Base-by-base conservation (phyloP, 2,797 vertebrate genomes). In the Todus mexicanus region DNA sequence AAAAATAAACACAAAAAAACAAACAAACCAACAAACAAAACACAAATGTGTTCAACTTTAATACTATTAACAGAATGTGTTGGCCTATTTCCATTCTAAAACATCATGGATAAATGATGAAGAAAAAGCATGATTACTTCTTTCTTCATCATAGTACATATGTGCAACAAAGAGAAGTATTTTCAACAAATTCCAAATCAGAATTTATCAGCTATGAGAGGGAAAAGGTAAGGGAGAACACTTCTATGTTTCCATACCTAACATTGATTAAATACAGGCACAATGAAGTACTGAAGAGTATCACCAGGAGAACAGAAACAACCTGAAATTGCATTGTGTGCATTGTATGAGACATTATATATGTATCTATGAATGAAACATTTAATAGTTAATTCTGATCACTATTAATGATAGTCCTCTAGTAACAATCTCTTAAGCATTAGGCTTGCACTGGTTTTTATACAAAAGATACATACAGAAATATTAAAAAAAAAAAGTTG, bases 211-310 rank as follows among this genome's bases (percentile, higher is more conserved):
- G 21, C 50, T 78, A 17, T 26, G 43, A 71, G 35, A 10, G 50
- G 19, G 64, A 57, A 47, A 59, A 14, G 2, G 14, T 42, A 63
- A 73, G 33, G 73, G 20, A 69, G 10, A 22, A 12, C 15, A n/a
- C 31, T 31, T 59, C 29, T 12, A 33, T 42, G 6, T 65, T 31
- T 72, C 47, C 59, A 47, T 92, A 91, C 54, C 78, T 17, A 66
- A 25, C 97, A 97, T 97, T 98, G 96, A 95, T 95, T 71, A 98
- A 90, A 75, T 96, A 97, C 88, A 98, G 97, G 91, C 97, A 95
- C 31, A 95, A 96, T 85, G 71, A 85, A 80, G 94, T 51, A 94
- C 87, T 97, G 68, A 96, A 91, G 59, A 97, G 64, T 80, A 63
- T 81, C 95, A 98, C 88, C 82, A 97, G 94, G 17, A 87, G 50